These are phyloP conservation scores for Globicephala melas DNA, from an alignment of 2,113 vertebrate species.

Conservation along the genomic window DNA sequence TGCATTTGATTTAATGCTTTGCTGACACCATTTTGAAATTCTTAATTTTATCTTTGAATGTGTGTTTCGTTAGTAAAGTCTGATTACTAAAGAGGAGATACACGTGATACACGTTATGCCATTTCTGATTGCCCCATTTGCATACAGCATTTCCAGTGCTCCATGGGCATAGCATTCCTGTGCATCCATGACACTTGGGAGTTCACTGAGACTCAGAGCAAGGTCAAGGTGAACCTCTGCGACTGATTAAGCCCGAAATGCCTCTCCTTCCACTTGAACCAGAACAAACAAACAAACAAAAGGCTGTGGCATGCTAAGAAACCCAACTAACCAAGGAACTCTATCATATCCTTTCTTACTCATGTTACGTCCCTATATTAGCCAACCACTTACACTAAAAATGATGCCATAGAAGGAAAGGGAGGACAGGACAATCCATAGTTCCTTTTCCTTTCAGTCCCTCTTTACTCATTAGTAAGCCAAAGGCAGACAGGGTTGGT, in stretches of 20 bases:
- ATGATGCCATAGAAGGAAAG: neutral
- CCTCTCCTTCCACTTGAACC: neutral
- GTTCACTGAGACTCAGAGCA: neutral
- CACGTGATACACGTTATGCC: neutral
- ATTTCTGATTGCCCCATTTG: neutral
- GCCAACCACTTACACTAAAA: neutral
- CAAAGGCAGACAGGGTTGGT: neutral
- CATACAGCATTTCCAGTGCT: neutral
- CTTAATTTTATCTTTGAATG: neutral
- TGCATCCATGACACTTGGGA: neutral
- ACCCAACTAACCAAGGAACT: neutral
- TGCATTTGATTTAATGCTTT: neutral
- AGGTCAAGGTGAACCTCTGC: neutral
- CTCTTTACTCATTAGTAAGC: neutral
- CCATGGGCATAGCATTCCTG: neutral
- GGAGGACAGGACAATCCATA: neutral
- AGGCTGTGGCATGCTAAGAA: neutral
- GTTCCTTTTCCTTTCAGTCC: neutral
- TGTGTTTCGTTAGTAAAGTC: neutral
- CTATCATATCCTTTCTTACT: neutral
- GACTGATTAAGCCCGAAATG: neutral
- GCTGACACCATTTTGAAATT: neutral
- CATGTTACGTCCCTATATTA: neutral
- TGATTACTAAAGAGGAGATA: neutral
- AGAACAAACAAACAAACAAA: neutral